phyloP scores from a whole-genome alignment of 2,797 vertebrate genomes.

The Anolis apletophallus region DNA sequence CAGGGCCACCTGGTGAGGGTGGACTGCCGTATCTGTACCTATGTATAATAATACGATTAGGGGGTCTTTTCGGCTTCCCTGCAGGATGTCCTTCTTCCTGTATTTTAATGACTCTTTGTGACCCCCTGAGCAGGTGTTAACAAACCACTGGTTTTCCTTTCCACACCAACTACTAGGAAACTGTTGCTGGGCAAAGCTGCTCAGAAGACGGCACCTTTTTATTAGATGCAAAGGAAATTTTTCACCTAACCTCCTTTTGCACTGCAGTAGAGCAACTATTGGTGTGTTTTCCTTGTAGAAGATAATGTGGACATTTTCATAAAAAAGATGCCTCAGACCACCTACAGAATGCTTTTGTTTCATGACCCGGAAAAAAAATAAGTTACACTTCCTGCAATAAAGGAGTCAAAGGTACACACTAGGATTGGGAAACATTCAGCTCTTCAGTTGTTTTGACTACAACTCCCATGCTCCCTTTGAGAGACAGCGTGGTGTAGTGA shows the following conservation, averaged over 20 bases:
- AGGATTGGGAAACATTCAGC: not conserved
- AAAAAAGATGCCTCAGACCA: not conserved
- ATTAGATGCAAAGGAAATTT: not conserved
- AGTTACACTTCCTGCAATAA: not conserved
- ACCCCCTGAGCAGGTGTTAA: not conserved
- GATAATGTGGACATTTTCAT: not conserved
- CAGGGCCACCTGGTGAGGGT: not conserved
- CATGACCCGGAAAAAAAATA: not conserved
- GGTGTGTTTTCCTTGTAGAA: not conserved
- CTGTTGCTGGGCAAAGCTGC: not conserved
- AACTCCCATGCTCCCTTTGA: too few species aligned
- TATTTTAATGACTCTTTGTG: conserved; percentile 8
- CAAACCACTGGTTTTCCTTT: rapidly evolving
- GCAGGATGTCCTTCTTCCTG: not conserved
- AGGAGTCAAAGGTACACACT: not conserved
- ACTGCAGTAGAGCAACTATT: not conserved
- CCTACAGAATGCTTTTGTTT: not conserved
- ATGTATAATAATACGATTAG: conserved; percentile 11
- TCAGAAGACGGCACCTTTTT: not conserved
- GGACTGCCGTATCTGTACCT: not conserved
- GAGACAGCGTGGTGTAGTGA: too few species aligned
- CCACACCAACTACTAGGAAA: not conserved
- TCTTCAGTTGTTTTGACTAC: not conserved
- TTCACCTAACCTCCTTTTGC: not conserved
- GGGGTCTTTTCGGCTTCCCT: not conserved